Evolutionary conservation across 2,113 vertebrate genomes (phyloP).

Genomic region (Strix aluco): DNA sequence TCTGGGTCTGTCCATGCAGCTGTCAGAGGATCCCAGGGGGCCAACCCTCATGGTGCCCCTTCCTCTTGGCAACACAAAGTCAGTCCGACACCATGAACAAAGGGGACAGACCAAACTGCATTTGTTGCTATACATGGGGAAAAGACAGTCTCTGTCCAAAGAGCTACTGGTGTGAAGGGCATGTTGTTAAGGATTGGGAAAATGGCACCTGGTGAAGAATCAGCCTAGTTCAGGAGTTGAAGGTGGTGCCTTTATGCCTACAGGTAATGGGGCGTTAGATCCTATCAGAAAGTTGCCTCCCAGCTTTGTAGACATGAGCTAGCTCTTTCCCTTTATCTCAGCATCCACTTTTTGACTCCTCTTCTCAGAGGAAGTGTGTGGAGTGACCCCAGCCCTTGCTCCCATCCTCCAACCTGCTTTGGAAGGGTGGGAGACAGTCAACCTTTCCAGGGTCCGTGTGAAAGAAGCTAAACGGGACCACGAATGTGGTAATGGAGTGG

Average conservation of each 20-base stretch:
- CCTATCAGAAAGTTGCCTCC: neutral
- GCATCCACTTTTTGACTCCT: neutral
- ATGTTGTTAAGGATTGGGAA: neutral
- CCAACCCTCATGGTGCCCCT: neutral
- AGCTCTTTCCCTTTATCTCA: neutral
- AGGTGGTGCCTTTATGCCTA: neutral
- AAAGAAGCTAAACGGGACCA: constrained; percentile 54
- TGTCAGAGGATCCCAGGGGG: neutral
- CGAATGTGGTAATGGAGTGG: constrained; percentile 44
- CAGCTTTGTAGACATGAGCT: neutral
- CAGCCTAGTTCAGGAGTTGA: neutral
- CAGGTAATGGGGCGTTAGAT: neutral
- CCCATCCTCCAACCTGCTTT: neutral
- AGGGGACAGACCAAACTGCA: neutral
- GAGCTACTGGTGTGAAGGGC: neutral
- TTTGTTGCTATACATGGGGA: neutral
- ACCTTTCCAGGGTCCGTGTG: constrained; percentile 41
- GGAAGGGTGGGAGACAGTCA: neutral
- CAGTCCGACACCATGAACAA: neutral
- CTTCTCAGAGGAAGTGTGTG: neutral
- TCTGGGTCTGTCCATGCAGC: neutral
- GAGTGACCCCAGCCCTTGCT: neutral
- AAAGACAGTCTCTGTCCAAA: neutral
- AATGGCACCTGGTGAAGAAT: neutral
- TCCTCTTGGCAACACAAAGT: neutral